phyloP scores from a whole-genome alignment of 2,113 vertebrate species.

The Epinephelus fuscoguttatus region DNA sequence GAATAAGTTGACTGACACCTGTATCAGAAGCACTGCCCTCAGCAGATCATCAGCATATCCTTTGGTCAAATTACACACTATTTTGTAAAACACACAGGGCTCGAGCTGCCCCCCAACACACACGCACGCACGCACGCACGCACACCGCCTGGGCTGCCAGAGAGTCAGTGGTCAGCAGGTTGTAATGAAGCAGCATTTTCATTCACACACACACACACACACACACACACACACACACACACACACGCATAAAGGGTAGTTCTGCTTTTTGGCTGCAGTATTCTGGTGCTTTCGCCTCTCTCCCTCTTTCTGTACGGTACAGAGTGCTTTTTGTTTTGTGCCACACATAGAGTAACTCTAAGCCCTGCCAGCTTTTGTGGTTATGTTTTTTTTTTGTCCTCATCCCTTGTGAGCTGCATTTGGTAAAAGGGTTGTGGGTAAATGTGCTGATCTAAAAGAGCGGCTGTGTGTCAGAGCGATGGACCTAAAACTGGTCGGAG shows the following conservation, averaged over 20 bases:
- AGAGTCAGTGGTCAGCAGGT: constrained; percentile 74
- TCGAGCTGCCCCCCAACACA: neutral
- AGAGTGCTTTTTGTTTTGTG: constrained; percentile 63
- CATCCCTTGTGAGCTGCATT: constrained; percentile 22
- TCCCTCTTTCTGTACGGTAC: constrained; percentile 44
- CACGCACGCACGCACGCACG: constrained; percentile 4
- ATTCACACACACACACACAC: constrained; percentile 31
- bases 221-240: constrained; percentile 16
- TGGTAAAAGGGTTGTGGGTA: constrained; percentile 32
- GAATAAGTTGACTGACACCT: constrained; percentile 15
- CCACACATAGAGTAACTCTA: constrained; percentile 46
- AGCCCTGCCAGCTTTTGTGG: constrained; percentile 40
- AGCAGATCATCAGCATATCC: constrained; percentile 48
- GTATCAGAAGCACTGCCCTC: constrained; percentile 40
- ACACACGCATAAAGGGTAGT: constrained; percentile 43
- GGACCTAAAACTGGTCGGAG: constrained; percentile 3
- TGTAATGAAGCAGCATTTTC: constrained; percentile 72
- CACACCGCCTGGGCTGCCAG: neutral
- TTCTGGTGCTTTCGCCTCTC: constrained; percentile 77
- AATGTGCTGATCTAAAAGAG: constrained; percentile 44
- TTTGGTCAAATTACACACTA: constrained; percentile 36
- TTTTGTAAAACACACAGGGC: constrained; percentile 23
- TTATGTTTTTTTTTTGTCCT: constrained; percentile 36
- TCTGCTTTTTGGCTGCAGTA: constrained; percentile 56
- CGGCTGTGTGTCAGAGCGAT: neutral